These are phyloP conservation scores for Plemyria rubiginata DNA, from an alignment of 2,888 invertebrate genomes.

Conservation along the genomic window DNA sequence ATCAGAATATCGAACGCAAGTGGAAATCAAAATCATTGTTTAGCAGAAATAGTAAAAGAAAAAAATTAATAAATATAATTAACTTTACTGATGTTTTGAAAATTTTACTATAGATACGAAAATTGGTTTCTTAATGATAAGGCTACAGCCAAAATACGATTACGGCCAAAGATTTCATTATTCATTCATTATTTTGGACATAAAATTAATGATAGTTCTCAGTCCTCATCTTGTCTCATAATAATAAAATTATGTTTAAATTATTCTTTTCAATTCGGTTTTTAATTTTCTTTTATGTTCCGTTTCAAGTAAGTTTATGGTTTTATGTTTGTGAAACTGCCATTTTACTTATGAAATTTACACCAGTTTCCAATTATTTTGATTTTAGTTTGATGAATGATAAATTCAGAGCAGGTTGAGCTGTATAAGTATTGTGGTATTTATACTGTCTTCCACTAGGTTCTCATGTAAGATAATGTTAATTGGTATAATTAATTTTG, in stretches of 20 bases:
- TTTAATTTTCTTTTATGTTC: not conserved
- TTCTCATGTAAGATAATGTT: too few relatives aligned
- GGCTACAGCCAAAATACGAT: conserved; percentile 11
- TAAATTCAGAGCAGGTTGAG: not conserved
- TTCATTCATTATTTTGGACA: conserved; percentile 7
- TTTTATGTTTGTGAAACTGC: not conserved
- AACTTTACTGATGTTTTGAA: not conserved
- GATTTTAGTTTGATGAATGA: too few relatives aligned
- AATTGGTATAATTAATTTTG: too few relatives aligned
- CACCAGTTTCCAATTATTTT: not conserved
- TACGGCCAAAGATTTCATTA: conserved; percentile 17
- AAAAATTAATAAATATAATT: not conserved
- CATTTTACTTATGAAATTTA: not conserved
- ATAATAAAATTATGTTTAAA: not conserved
- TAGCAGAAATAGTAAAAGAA: not conserved
- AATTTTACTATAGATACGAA: not conserved
- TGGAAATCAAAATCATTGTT: not conserved
- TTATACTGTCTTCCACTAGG: not conserved
- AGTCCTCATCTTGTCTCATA: not conserved
- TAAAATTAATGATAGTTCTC: conserved; percentile 9
- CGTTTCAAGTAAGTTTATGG: not conserved
- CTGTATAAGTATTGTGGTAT: not conserved
- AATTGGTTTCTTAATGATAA: conserved; percentile 7
- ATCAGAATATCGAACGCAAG: conserved; percentile 8
- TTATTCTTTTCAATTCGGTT: not conserved